Conservation (phyloP, 2,888 invertebrate genomes). For the Diabrotica balteata region DNA sequence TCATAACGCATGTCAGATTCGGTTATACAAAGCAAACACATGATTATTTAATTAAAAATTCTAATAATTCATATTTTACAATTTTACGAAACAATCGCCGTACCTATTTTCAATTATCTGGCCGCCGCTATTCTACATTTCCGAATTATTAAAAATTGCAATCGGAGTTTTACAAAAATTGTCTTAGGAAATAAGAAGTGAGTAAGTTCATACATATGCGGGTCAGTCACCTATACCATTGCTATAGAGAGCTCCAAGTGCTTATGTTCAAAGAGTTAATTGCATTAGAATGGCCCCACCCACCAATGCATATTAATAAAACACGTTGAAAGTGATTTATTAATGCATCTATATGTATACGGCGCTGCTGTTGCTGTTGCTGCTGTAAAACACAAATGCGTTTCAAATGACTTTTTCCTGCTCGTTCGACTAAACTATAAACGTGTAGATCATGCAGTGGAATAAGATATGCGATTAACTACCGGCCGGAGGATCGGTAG, state of each 20-base stretch:
- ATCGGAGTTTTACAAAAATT: neutral
- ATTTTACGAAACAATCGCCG: too few relatives aligned
- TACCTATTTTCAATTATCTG: too few relatives aligned
- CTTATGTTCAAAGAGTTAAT: conserved; percentile 52
- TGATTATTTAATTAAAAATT: too few relatives aligned
- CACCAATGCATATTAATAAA: conserved; percentile 60
- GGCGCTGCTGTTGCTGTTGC: conserved; percentile 3
- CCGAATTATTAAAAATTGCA: neutral
- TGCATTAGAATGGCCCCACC: conserved; percentile 60
- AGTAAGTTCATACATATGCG: conserved; percentile 45
- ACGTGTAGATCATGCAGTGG: neutral
- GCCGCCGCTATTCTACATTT: too few relatives aligned
- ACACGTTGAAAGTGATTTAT: conserved; percentile 58
- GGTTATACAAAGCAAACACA: too few relatives aligned
- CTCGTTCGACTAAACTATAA: neutral
- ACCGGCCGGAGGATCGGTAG: too few relatives aligned
- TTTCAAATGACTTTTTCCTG: conserved; percentile 6
- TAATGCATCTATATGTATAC: conserved; percentile 36
- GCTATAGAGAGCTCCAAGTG: conserved; percentile 33
- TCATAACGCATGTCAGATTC: too few relatives aligned
- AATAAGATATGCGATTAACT: neutral
- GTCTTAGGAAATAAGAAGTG: too few relatives aligned
- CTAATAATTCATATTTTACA: too few relatives aligned
- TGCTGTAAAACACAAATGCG: conserved; percentile 16
- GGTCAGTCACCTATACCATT: conserved; percentile 52